A percentile compares a stretch with the other conserved stretches of the same genome.
Evolutionary conservation across 2,888 invertebrate genomes (phyloP).

Genomic region (Syrista parreyssii): DNA sequence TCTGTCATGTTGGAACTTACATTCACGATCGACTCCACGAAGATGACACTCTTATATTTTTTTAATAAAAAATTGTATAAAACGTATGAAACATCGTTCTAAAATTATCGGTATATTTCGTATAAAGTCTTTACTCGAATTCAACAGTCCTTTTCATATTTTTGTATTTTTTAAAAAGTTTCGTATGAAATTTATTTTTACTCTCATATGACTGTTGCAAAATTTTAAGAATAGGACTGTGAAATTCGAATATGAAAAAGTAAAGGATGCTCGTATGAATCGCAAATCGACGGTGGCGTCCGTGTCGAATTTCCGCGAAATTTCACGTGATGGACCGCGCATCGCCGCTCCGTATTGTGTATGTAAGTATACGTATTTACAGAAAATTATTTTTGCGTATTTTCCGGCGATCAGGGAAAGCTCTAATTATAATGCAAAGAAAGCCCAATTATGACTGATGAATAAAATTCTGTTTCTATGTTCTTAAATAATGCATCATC

Average conservation of each 20-base stretch:
- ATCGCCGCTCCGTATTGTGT: neutral
- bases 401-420: slow-evolving; percentile 23
- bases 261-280: slow-evolving; percentile 1
- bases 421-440: slow-evolving; percentile 29
- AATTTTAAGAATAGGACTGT: neutral
- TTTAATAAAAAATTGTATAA: neutral
- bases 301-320: neutral
- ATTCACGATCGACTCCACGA: neutral
- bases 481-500: slow-evolving; percentile 27
- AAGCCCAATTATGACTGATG: slow-evolving; percentile 37
- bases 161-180: neutral
- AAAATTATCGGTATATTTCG: neutral
- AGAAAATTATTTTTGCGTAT: slow-evolving; percentile 4
- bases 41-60: neutral
- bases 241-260: neutral
- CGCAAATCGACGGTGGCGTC: neutral
- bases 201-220: neutral
- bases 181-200: neutral
- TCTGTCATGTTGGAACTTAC: neutral
- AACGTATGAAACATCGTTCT: neutral
- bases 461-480: slow-evolving; percentile 44
- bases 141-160: slow-evolving; percentile 23
- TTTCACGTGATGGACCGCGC: neutral
- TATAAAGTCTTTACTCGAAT: slow-evolving; percentile 28
- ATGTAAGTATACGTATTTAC: neutral